Percentiles rank a stretch among this genome's conserved stretches.
These are phyloP conservation scores for Asbolus verrucosus DNA, from an alignment of 1,140 invertebrate genomes.

Conservation along the genomic window DNA sequence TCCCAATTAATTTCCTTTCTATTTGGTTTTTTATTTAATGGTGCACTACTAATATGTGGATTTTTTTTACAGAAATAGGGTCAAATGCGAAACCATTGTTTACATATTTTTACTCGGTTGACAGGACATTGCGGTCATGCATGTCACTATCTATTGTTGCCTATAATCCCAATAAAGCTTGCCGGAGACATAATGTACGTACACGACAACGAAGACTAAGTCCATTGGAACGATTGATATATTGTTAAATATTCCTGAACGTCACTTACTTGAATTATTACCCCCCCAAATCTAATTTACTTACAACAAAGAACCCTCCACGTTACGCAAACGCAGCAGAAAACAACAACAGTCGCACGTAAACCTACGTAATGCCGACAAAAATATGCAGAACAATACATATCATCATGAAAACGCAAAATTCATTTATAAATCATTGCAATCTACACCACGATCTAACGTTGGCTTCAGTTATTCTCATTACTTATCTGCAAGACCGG, in stretches of 20 bases:
- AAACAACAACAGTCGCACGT: background rate
- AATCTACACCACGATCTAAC: conserved; percentile 7
- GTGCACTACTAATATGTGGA: conserved; percentile 9
- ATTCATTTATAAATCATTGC: conserved; percentile 12
- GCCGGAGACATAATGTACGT: conserved; percentile 40
- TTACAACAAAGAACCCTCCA: conserved; percentile 16
- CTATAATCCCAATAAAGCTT: conserved; percentile 44
- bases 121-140: conserved; percentile 37
- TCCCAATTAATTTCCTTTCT: conserved; percentile 20
- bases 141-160: conserved; percentile 44
- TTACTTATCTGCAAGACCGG: too few relatives aligned
- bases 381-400: conserved; percentile 13
- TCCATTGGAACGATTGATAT: conserved; percentile 36
- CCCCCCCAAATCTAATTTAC: conserved; percentile 24
- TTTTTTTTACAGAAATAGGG: conserved; percentile 1
- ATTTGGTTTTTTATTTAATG: conserved; percentile 10
- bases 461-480: background rate
- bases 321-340: conserved; percentile 1
- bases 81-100: conserved; percentile 18
- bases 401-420: conserved; percentile 4
- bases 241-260: conserved; percentile 40
- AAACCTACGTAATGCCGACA: background rate
- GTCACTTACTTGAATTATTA: conserved; percentile 42
- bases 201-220: conserved; percentile 32
- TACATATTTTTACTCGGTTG: conserved; percentile 39